These are phyloP conservation scores for Neelides folsomi DNA, from an alignment of 2,888 invertebrate genomes.

Conservation along the genomic window DNA sequence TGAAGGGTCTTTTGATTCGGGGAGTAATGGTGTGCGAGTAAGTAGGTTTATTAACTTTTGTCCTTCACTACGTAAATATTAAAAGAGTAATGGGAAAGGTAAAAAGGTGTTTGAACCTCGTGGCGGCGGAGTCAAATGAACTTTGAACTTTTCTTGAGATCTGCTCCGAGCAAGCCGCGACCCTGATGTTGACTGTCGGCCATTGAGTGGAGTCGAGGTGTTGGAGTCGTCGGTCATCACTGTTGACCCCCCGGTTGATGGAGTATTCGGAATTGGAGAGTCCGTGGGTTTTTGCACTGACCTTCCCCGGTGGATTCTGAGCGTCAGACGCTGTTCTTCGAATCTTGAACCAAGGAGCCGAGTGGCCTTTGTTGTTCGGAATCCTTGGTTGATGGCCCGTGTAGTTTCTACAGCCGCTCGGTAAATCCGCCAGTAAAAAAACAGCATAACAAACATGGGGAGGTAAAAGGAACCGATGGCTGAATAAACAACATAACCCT, in stretches of 20 bases:
- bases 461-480: slow-evolving; percentile 85
- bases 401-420: slow-evolving; percentile 83
- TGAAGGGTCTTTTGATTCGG: too few relatives aligned
- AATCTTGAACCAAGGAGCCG: slow-evolving; percentile 48
- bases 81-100: too few relatives aligned
- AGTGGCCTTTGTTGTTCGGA: slow-evolving; percentile 66
- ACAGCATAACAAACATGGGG: slow-evolving; percentile 94
- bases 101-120: too few relatives aligned
- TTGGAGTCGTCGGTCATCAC: slow-evolving; percentile 1
- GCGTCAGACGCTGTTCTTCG: slow-evolving; percentile 76
- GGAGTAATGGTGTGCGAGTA: too few relatives aligned
- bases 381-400: slow-evolving; percentile 77
- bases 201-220: slow-evolving; percentile 15
- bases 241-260: slow-evolving; percentile 7
- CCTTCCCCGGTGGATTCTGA: slow-evolving; percentile 78
- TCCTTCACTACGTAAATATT: too few relatives aligned
- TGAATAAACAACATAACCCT: slow-evolving; percentile 88
- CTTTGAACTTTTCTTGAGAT: slow-evolving; percentile 32
- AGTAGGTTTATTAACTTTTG: too few relatives aligned
- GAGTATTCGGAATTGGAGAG: slow-evolving; percentile 26
- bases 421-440: slow-evolving; percentile 96
- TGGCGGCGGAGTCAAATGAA: slow-evolving; percentile 31
- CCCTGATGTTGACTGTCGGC: slow-evolving; percentile 9
- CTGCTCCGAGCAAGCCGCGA: slow-evolving; percentile 28
- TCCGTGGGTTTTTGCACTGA: slow-evolving; percentile 45